Base-by-base conservation (phyloP, 2,888 invertebrate species). In the Belgica antarctica region DNA sequence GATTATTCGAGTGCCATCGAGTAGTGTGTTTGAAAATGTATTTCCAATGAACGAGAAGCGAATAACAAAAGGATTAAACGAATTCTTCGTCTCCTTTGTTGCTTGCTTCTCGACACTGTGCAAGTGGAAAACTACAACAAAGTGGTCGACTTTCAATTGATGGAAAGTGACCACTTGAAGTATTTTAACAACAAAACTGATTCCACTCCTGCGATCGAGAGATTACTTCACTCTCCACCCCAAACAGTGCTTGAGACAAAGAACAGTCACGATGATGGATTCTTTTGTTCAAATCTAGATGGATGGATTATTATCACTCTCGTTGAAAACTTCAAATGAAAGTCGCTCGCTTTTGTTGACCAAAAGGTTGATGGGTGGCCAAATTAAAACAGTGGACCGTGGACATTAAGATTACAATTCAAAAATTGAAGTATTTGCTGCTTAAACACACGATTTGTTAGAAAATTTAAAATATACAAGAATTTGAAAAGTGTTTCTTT, bases 61-160 rank as follows among this genome's bases (percentile, higher is more conserved):
- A 25, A 59, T 27, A 59, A 59, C 59, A 59, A 59, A 59, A 59
- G 59, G 59, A 24, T 59, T 59, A 59, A 27, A 59, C 22, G 59
- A 59, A 59, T 27, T 25, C 27, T 59, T 59, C 22, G n/a, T n/a
- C n/a, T n/a, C 25, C 27, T 59, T 59, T 24, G 25, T n/a, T 59
- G 59, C 15, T 59, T 59, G 27, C 10, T 19, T 46, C 27, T 4
- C 2, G n/a, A 59, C 25, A 12, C 19, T 17, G 22, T 62, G 62
- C 17, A 17, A 28, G 28, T 62, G 17, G 22, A 31, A 34, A 34
- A 34, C 22, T 62, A 62, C 62, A 61, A 15, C 15, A 62, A 34
- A 62, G 62, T 34, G 62, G 62, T 62, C 62, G 62, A 62, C 36
- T 62, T 62, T 19, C 62, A 59, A 59, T 52, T 59, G 28, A 27